Percentiles rank a stretch among this genome's conserved stretches.
Conservation (phyloP, 2,113 vertebrate species). For the Halichoeres trimaculatus region DNA sequence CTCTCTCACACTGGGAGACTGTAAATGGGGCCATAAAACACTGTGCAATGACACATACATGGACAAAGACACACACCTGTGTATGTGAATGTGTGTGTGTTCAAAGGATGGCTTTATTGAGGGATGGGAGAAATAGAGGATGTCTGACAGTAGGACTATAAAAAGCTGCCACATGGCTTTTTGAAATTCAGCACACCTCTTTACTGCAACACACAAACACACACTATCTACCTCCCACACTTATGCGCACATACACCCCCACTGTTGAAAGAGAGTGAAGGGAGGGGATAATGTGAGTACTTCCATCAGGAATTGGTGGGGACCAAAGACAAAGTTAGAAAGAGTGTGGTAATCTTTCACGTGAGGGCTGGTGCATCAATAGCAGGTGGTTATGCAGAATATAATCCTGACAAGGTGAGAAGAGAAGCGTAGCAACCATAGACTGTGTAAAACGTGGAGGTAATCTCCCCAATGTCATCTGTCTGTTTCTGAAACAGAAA, state of each 20-base stretch:
- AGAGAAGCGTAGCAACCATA: no score
- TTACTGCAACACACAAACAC: constrained; percentile 16
- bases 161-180: constrained; percentile 48
- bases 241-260: constrained; percentile 6
- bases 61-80: constrained; percentile 30
- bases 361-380: no score
- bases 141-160: constrained; percentile 49
- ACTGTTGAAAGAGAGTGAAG: background rate
- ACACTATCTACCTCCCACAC: background rate
- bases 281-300: background rate
- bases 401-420: no score
- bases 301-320: background rate
- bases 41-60: constrained; percentile 47
- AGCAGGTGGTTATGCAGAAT: no score
- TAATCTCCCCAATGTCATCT: no score
- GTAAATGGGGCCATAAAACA: constrained; percentile 67
- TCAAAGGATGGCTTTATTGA: constrained; percentile 36
- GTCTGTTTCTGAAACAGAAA: no score
- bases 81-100: constrained; percentile 10
- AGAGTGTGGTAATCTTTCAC: no score
- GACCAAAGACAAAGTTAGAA: background rate
- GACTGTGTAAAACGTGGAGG: no score
- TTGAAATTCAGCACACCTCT: constrained; percentile 58
- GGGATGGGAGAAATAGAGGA: constrained; percentile 30
- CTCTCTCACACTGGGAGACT: constrained; percentile 42